A percentile compares a stretch with the other conserved stretches of the same genome.
phyloP scores from a whole-genome alignment of 2,888 invertebrate genomes.

The Caenorhabditis becei region DNA sequence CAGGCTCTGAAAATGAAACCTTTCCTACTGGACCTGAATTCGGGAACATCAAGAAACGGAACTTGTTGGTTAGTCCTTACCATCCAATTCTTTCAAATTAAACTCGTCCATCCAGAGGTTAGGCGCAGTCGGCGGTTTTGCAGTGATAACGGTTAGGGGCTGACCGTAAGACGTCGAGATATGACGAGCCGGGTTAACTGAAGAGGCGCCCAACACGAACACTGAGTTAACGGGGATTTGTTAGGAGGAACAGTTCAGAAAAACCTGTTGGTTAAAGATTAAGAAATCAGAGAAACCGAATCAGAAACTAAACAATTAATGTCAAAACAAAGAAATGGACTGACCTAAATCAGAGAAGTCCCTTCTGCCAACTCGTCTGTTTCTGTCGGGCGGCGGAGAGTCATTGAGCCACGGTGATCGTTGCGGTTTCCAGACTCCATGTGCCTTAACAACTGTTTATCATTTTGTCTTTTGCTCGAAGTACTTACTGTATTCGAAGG shows the following conservation, averaged over 20 bases:
- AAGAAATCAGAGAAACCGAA: background rate
- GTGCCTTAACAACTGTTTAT: conserved; percentile 16
- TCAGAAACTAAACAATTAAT: too few species aligned
- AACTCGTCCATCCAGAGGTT: conserved; percentile 20
- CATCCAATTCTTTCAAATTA: conserved; percentile 9
- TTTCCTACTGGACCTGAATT: background rate
- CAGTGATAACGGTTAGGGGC: conserved; percentile 37
- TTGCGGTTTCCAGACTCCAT: conserved; percentile 58
- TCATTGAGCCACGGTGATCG: conserved; percentile 54
- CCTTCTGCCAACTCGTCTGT: conserved; percentile 30
- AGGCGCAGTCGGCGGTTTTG: conserved; percentile 48
- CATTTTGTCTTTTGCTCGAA: background rate
- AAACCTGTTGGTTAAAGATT: background rate
- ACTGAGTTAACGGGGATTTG: conserved; percentile 38
- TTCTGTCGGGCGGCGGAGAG: conserved; percentile 44
- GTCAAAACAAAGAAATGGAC: conserved; percentile 1
- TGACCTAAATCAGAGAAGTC: conserved; percentile 50
- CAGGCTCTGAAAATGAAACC: conserved; percentile 36
- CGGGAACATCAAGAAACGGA: background rate
- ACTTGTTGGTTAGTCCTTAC: conserved; percentile 29
- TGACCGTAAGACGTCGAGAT: conserved; percentile 32
- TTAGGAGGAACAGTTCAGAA: background rate
- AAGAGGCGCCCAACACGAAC: conserved; percentile 49
- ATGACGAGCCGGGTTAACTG: conserved; percentile 40
- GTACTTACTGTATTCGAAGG: conserved; percentile 38